phyloP scores from a whole-genome alignment of 2,113 vertebrate genomes.

The Haliaeetus leucogaster region DNA sequence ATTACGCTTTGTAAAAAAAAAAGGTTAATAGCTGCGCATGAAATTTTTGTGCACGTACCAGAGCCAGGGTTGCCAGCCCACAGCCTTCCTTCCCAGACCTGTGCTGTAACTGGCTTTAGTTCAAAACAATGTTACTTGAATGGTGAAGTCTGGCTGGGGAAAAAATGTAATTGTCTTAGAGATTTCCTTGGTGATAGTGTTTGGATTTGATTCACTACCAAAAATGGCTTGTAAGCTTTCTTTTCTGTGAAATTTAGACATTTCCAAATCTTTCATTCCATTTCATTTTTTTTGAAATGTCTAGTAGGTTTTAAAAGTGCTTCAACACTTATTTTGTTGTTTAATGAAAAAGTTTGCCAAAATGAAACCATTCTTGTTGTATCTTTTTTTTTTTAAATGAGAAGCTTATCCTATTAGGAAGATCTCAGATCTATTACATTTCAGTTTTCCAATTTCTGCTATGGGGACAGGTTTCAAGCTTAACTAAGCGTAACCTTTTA shows the following conservation, averaged over 20 bases:
- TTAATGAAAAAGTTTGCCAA: not conserved
- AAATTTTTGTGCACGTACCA: not conserved
- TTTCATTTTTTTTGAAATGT: not conserved
- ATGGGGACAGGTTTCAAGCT: not conserved
- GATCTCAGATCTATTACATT: not conserved
- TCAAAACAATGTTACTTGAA: not conserved
- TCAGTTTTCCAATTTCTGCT: not conserved
- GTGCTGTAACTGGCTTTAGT: not conserved
- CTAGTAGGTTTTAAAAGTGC: fast-evolving
- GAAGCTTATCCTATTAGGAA: not conserved
- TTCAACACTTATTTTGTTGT: not conserved
- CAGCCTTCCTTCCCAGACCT: not conserved
- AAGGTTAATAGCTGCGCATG: not conserved
- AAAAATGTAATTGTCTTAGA: not conserved
- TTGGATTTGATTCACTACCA: not conserved
- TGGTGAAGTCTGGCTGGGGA: not conserved
- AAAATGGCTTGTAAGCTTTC: not conserved
- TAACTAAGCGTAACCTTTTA: not conserved
- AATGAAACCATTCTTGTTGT: not conserved
- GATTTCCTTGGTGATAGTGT: not conserved
- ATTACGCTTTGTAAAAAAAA: not conserved
- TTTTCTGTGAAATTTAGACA: not conserved
- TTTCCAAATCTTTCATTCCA: not conserved
- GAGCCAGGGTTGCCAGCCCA: not conserved
- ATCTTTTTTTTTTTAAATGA: not conserved